Percentiles rank a stretch among this genome's conserved stretches.
Conservation (phyloP, 2,888 invertebrate species). For the Tetragonula carbonaria region DNA sequence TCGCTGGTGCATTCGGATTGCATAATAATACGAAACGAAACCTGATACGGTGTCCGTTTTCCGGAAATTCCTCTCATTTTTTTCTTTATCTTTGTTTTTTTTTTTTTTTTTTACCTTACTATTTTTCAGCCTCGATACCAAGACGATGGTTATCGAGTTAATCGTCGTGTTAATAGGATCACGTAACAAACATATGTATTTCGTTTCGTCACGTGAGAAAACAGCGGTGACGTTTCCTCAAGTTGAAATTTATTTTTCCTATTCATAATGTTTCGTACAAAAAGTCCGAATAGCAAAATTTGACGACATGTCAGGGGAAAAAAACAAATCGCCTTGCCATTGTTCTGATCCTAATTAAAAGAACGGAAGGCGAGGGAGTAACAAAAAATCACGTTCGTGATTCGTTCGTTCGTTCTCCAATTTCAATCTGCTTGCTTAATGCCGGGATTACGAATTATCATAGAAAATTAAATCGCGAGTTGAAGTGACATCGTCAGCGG, state of each 20-base stretch:
- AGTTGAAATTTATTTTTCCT: conserved; percentile 6
- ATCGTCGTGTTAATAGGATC: conserved; percentile 21
- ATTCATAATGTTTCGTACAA: not conserved
- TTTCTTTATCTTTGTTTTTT: not conserved
- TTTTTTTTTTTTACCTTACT: not conserved
- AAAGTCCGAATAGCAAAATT: not conserved
- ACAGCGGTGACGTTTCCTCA: not conserved
- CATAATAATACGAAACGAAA: conserved; percentile 42
- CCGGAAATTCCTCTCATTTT: conserved; percentile 12
- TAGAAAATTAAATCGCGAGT: conserved; percentile 24
- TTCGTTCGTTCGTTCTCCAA: not conserved
- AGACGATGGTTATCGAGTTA: not conserved
- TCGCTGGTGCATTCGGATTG: conserved; percentile 47
- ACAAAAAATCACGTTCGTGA: not conserved
- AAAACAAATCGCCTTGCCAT: too few relatives aligned
- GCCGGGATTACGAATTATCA: not conserved
- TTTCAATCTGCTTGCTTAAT: not conserved
- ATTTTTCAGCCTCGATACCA: not conserved
- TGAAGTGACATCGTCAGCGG: conserved; percentile 3
- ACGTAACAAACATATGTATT: conserved; percentile 4
- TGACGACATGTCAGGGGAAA: not conserved
- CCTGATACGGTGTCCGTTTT: conserved; percentile 25
- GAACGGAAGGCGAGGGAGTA: not conserved
- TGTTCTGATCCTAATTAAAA: not conserved
- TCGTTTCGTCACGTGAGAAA: not conserved